Evolutionary conservation across 2,113 vertebrate genomes (phyloP).

Genomic region (Clarias macrocephalus): DNA sequence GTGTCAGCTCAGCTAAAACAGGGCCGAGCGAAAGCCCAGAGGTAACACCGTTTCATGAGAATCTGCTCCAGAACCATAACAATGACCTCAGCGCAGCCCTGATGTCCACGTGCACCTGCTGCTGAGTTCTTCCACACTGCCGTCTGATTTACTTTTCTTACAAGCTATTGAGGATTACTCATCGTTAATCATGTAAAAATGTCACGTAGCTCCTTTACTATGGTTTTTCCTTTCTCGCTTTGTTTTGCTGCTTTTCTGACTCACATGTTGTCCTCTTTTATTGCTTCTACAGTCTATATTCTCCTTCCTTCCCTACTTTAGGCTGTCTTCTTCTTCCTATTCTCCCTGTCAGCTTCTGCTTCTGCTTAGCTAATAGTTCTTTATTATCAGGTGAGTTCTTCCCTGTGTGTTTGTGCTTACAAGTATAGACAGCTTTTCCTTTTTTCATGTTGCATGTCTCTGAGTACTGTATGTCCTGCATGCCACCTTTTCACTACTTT

Average conservation of each 20-base stretch:
- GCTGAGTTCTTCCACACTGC: not conserved
- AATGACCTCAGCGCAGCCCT: slow-evolving; percentile 42
- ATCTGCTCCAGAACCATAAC: slow-evolving; percentile 27
- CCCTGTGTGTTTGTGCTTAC: not conserved
- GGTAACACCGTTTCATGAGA: slow-evolving; percentile 30
- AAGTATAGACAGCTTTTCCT: not conserved
- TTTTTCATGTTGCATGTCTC: not conserved
- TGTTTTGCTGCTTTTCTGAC: slow-evolving; percentile 6
- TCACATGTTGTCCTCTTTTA: slow-evolving; percentile 29
- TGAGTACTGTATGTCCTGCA: not conserved
- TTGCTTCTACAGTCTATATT: slow-evolving; percentile 28
- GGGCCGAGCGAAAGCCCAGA: not conserved
- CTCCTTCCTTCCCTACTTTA: slow-evolving; percentile 31
- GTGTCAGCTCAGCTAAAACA: slow-evolving; percentile 41
- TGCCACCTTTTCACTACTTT: not conserved
- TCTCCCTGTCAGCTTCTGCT: slow-evolving; percentile 37
- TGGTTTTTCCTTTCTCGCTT: slow-evolving; percentile 14
- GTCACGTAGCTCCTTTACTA: not conserved
- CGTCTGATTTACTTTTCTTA: not conserved
- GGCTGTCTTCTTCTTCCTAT: slow-evolving; percentile 40
- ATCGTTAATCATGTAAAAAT: slow-evolving; percentile 20
- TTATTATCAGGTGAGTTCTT: slow-evolving; percentile 47
- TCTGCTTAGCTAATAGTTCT: slow-evolving; percentile 44
- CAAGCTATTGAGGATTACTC: slow-evolving; percentile 10
- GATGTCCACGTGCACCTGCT: slow-evolving; percentile 34